Conservation (phyloP, 2,113 vertebrate genomes). For the Stegastes partitus region DNA sequence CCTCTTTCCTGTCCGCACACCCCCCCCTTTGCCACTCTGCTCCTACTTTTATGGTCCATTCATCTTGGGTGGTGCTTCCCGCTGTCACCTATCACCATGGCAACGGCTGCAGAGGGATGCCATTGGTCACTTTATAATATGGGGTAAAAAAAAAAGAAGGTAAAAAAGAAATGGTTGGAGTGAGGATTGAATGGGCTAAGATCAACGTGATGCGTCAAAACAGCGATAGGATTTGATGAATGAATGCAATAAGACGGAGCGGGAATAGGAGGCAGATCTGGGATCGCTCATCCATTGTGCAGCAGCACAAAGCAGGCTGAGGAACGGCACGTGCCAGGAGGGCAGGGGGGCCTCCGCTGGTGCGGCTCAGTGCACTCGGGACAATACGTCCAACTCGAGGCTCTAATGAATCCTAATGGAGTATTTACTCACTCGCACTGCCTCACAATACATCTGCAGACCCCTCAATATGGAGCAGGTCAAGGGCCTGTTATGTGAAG, state of each 20-base stretch:
- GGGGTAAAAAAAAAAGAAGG: neutral
- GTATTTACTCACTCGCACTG: slow-evolving; percentile 69
- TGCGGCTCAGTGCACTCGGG: slow-evolving; percentile 43
- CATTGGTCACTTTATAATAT: slow-evolving; percentile 64
- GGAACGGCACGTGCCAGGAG: slow-evolving; percentile 52
- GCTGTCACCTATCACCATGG: slow-evolving; percentile 72
- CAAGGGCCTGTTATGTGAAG: slow-evolving; percentile 55
- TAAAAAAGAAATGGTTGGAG: neutral
- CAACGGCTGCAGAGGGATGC: slow-evolving; percentile 65
- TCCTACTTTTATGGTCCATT: slow-evolving; percentile 63
- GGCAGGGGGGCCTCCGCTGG: slow-evolving; percentile 42
- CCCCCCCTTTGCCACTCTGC: slow-evolving; percentile 19
- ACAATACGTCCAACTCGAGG: slow-evolving; percentile 67
- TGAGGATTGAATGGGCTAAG: neutral
- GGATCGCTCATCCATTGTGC: slow-evolving; percentile 40
- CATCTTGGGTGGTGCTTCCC: slow-evolving; percentile 68
- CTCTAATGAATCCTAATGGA: slow-evolving; percentile 79
- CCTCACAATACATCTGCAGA: slow-evolving; percentile 49
- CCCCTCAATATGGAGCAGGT: slow-evolving; percentile 50
- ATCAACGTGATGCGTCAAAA: slow-evolving; percentile 8
- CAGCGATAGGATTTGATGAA: slow-evolving; percentile 24
- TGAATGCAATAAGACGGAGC: slow-evolving; percentile 25
- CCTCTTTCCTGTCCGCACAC: slow-evolving; percentile 20
- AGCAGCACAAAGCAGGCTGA: slow-evolving; percentile 37
- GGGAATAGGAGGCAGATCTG: slow-evolving; percentile 16